Base-by-base conservation (phyloP, 2,797 vertebrate species). In the Aviceda leuphotes region DNA sequence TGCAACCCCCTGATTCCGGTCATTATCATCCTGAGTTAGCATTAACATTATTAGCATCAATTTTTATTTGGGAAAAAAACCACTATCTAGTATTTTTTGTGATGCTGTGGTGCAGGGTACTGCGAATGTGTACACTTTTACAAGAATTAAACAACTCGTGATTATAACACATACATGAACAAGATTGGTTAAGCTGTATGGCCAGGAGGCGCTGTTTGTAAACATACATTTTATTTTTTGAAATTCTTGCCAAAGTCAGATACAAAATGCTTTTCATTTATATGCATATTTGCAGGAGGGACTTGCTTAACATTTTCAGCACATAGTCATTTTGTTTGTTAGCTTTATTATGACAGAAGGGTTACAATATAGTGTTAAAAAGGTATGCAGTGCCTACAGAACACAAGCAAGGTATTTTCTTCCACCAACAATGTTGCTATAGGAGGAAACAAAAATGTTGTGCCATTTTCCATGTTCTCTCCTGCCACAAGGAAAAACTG, bases 401-500 rank as follows among this genome's bases (percentile, higher is more conserved):
- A 39, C 17, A 44, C 33, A 37, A 5, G 1, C 5, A 72, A 79
- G 46, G 15, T 28, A 67, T 55, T 87, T 88, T 80, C 26, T 84
- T 85, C 62, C 37, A 61, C 25, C 41, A 71, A 18, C 1, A 1
- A n/a, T 2, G 2, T 67, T 52, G 8, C 18, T 49, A 30, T 0
- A 6, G 26, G 11, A 87, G 70, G 33, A 91, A 85, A 56, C 13
- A 70, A 43, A 82, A 73, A 39, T 15, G 4, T 68, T 66, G 33
- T 54, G 21, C 25, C 21, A 4, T 62, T 71, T 77, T 85, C 30
- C 15, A 25, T 55, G 28, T 77, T 83, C 25, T 86, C 28, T 87
- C 25, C 39, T 0, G 0, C n/a, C 30, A 28, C 59, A 66, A 47
- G 21, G 18, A 30, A 54, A 46, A 76, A 26, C 9, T 24, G 1